A percentile compares a stretch with the other conserved stretches of the same genome.
phyloP scores from a whole-genome alignment of 2,113 vertebrate genomes.

The Piaya cayana region DNA sequence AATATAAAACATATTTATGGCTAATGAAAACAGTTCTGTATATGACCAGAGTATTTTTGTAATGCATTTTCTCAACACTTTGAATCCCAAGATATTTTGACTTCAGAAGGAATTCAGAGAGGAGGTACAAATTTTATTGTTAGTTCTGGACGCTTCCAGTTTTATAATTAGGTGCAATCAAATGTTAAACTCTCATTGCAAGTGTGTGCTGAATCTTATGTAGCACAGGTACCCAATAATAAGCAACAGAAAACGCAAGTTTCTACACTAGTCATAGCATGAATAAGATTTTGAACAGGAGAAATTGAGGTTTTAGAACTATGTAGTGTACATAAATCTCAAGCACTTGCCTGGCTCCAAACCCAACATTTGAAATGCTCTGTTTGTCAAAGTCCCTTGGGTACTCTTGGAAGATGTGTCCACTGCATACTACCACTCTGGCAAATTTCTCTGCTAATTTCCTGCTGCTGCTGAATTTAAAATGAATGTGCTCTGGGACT shows the following conservation, averaged over 20 bases:
- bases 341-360: not conserved
- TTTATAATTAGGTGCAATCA: not conserved
- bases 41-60: not conserved
- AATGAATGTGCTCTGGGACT: not conserved
- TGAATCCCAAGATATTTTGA: not conserved
- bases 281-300: not conserved
- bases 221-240: not conserved
- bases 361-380: not conserved
- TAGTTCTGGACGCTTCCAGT: not conserved
- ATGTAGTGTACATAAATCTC: not conserved
- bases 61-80: not conserved
- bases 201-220: not conserved
- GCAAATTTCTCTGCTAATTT: not conserved
- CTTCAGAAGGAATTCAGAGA: not conserved
- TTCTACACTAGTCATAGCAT: not conserved
- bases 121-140: not conserved
- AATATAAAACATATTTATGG: not conserved
- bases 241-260: not conserved
- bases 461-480: not conserved
- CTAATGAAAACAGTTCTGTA: not conserved
- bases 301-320: not conserved
- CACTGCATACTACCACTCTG: not conserved
- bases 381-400: not conserved
- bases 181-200: not conserved
- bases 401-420: not conserved